A percentile compares a stretch with the other conserved stretches of the same genome.
phyloP scores from a whole-genome alignment of 1,140 invertebrate species.

The Calliopsis andreniformis region DNA sequence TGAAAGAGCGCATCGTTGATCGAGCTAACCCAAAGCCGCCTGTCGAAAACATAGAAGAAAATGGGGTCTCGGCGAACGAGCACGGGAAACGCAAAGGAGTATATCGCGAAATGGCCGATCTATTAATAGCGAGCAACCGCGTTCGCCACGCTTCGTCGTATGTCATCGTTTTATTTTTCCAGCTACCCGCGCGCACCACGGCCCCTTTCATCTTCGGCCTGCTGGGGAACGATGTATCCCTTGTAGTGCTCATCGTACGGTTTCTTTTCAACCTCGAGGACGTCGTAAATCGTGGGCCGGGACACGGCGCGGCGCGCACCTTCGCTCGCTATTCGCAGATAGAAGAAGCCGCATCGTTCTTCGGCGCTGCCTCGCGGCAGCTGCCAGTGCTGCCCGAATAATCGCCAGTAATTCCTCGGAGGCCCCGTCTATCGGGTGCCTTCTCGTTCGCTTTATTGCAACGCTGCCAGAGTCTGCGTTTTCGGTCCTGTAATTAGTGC shows the following conservation, averaged over 20 bases:
- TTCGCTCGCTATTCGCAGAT: constrained; percentile 55
- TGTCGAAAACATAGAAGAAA: not conserved
- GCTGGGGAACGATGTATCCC: constrained; percentile 39
- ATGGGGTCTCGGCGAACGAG: not conserved
- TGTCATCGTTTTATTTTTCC: constrained; percentile 64
- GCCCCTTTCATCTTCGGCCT: constrained; percentile 61
- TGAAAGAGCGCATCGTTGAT: no score
- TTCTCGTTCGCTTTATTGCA: not conserved
- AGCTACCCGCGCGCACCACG: constrained; percentile 14
- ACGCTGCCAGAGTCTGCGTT: not conserved
- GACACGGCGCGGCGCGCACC: constrained; percentile 35
- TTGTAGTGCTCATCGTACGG: constrained; percentile 29
- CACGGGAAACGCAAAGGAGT: constrained; percentile 3
- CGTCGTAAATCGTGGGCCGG: constrained; percentile 57
- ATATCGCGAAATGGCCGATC: constrained; percentile 23
- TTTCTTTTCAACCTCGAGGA: constrained; percentile 44
- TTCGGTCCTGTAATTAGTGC: constrained; percentile 18
- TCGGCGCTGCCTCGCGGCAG: constrained; percentile 7
- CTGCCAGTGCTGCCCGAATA: constrained; percentile 34
- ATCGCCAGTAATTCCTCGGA: constrained; percentile 16
- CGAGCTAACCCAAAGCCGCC: not conserved
- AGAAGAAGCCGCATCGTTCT: constrained; percentile 31
- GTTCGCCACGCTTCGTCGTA: constrained; percentile 44
- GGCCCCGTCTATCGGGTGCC: not conserved
- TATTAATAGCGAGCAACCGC: constrained; percentile 53